These are phyloP conservation scores for Brachionus koreanus DNA, from an alignment of 1,140 invertebrate species.

Conservation along the genomic window DNA sequence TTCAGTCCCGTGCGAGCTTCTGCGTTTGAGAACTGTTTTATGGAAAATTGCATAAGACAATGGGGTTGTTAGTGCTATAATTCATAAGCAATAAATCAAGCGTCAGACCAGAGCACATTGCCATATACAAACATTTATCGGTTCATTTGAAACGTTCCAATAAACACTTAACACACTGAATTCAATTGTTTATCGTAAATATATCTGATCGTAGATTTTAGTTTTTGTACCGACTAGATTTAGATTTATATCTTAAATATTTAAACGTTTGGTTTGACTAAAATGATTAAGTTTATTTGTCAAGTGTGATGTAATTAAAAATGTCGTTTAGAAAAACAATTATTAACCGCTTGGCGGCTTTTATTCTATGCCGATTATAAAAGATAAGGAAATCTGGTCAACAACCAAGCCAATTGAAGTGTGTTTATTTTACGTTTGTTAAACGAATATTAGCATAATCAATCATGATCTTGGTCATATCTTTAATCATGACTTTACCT, in stretches of 20 bases:
- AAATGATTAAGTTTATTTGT: background rate
- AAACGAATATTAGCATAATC: background rate
- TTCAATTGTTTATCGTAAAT: background rate
- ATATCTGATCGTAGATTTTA: background rate
- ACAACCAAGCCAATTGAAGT: slow-evolving; percentile 21
- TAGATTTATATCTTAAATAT: slow-evolving; percentile 28
- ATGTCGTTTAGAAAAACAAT: background rate
- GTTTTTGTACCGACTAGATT: background rate
- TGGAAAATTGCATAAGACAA: background rate
- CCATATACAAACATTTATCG: slow-evolving; percentile 1
- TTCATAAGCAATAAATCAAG: slow-evolving; percentile 15
- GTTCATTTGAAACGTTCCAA: background rate
- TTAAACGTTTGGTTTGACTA: background rate
- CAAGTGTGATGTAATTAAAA: slow-evolving; percentile 37
- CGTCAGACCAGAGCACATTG: background rate
- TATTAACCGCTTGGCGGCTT: background rate
- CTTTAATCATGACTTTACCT: background rate
- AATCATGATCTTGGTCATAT: slow-evolving; percentile 1
- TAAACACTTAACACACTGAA: background rate
- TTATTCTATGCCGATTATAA: background rate
- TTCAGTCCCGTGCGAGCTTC: background rate
- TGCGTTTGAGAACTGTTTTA: background rate
- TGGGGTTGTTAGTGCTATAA: background rate
- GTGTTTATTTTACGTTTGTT: slow-evolving; percentile 17
- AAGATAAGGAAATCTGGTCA: slow-evolving; percentile 31